A percentile compares a stretch with the other conserved stretches of the same genome.
Evolutionary conservation across 2,113 vertebrate species (phyloP).

Genomic region (Calidris pugnax): DNA sequence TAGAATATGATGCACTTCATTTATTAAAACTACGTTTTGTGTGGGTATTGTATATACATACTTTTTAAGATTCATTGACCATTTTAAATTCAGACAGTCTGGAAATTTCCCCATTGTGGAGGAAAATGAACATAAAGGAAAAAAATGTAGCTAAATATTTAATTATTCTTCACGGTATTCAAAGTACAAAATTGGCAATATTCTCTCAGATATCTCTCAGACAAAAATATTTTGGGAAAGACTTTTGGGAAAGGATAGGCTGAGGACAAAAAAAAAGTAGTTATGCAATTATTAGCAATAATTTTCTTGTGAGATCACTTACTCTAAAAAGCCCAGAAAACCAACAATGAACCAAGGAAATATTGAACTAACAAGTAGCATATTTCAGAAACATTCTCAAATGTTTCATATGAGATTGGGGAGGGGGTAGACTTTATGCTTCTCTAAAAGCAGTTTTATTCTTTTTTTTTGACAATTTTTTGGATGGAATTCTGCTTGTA

Average conservation of each 20-base stretch:
- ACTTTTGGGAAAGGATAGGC: background rate
- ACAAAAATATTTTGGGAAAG: background rate
- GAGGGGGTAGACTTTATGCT: background rate
- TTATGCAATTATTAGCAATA: background rate
- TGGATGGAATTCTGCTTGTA: background rate
- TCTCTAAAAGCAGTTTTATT: background rate
- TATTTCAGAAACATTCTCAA: slow-evolving; percentile 8
- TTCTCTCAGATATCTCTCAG: background rate
- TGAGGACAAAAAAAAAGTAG: background rate
- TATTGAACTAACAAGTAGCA: background rate
- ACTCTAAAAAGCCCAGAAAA: background rate
- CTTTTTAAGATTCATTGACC: background rate
- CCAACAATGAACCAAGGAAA: background rate
- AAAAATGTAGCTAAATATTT: background rate
- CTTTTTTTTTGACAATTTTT: background rate
- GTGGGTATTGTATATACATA: background rate
- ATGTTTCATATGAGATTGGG: background rate
- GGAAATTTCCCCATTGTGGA: background rate
- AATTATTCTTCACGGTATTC: background rate
- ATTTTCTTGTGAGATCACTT: background rate
- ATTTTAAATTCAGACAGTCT: slow-evolving; percentile 11
- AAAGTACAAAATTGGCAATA: background rate
- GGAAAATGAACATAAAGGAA: background rate
- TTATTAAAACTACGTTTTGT: slow-evolving; percentile 9
- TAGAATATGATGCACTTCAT: background rate